Conservation (phyloP, 1,140 invertebrate species). For the Sitobion miscanthi region DNA sequence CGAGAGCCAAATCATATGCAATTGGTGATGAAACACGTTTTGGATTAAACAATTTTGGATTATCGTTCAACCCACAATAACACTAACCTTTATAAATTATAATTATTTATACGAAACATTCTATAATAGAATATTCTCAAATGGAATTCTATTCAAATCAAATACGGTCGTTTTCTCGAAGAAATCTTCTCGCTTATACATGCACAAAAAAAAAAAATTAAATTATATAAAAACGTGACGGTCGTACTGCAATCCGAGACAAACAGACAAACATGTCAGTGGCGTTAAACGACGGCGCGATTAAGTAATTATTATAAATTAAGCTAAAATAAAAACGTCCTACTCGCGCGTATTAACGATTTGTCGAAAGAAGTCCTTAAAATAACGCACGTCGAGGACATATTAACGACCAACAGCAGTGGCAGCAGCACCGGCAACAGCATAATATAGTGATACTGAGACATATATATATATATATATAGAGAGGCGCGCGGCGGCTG, state of each 20-base stretch:
- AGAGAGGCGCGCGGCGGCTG: not conserved
- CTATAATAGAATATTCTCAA: not conserved
- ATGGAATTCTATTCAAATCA: not conserved
- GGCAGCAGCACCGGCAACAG: not conserved
- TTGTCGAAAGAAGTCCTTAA: conserved; percentile 53
- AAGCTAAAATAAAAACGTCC: conserved; percentile 47
- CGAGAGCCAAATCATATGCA: not conserved
- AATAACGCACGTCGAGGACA: conserved; percentile 47
- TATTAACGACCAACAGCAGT: conserved; percentile 25
- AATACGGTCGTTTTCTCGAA: not conserved
- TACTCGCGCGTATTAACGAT: conserved; percentile 25
- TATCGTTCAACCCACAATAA: not conserved
- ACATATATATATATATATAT: not conserved
- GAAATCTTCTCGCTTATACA: not conserved
- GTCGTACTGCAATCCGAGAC: conserved; percentile 1
- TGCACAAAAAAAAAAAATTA: not conserved
- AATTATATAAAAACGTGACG: not conserved
- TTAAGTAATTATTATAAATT: conserved; percentile 48
- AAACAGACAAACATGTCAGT: conserved; percentile 27
- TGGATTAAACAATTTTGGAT: not conserved
- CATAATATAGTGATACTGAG: not conserved
- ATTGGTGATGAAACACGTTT: not conserved
- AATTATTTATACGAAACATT: not conserved
- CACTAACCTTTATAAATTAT: not conserved
- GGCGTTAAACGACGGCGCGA: conserved; percentile 40